These are phyloP conservation scores for Bimastos eiseni DNA, from an alignment of 2,888 invertebrate genomes.

Conservation along the genomic window DNA sequence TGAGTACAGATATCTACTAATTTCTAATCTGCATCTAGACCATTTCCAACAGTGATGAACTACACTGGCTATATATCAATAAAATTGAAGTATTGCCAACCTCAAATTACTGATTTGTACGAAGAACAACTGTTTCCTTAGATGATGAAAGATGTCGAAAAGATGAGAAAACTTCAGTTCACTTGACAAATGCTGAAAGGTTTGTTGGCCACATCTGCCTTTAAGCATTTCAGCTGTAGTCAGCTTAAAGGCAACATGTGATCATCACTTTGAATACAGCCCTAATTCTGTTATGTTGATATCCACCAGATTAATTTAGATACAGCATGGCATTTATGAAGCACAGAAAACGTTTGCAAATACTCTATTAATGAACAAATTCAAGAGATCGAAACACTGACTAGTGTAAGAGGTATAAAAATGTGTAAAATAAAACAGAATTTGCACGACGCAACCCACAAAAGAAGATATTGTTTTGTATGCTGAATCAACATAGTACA, in stretches of 20 bases:
- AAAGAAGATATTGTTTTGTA: conserved; percentile 1
- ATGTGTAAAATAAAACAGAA: neutral
- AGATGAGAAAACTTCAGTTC: neutral
- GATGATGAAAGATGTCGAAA: neutral
- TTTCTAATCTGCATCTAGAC: neutral
- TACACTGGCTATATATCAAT: neutral
- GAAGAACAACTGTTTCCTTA: neutral
- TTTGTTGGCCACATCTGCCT: conserved; percentile 6
- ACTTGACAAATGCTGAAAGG: neutral
- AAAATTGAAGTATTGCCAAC: neutral
- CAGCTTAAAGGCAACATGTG: neutral
- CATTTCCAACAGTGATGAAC: neutral
- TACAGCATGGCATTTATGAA: neutral
- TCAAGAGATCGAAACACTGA: neutral
- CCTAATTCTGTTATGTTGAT: neutral
- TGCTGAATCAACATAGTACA: neutral
- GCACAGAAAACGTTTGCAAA: neutral
- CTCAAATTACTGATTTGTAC: neutral
- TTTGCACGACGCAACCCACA: neutral
- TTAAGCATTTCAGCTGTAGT: neutral
- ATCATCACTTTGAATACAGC: neutral
- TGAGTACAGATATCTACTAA: neutral
- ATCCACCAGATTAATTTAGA: neutral
- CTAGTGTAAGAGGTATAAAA: conserved; percentile 1
- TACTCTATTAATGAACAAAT: neutral